Evolutionary conservation across 2,888 invertebrate species (phyloP).

Genomic region (Palloptera scutellata): DNA sequence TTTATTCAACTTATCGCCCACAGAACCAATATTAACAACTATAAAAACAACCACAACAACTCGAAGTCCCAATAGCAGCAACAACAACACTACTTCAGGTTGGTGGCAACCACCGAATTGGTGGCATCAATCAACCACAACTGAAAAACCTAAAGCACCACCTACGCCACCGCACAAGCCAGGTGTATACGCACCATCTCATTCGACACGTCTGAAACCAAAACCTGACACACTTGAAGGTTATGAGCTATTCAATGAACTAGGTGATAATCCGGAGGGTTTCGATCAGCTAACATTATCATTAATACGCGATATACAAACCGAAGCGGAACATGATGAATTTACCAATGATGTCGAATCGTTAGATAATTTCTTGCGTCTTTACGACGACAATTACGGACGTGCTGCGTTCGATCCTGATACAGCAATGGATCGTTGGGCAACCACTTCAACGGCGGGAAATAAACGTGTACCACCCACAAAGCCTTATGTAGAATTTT

Average conservation of each 20-base stretch:
- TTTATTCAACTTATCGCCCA: conserved; percentile 30
- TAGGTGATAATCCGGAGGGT: conserved; percentile 46
- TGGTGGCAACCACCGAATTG: conserved; percentile 57
- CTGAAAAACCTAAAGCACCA: conserved; percentile 42
- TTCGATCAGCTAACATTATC: conserved; percentile 57
- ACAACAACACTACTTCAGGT: conserved; percentile 17
- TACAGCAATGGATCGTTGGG: conserved; percentile 57
- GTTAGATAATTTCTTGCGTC: conserved; percentile 60
- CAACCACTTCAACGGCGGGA: conserved; percentile 57
- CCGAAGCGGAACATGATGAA: conserved; percentile 56
- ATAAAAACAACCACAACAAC: conserved; percentile 28
- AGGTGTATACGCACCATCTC: conserved; percentile 53
- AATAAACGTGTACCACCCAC: conserved; percentile 63
- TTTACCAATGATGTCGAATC: conserved; percentile 60
- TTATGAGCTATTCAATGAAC: conserved; percentile 50
- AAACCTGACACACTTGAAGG: conserved; percentile 41
- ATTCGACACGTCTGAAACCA: conserved; percentile 23
- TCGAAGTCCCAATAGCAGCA: conserved; percentile 12
- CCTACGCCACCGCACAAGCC: conserved; percentile 55
- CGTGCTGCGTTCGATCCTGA: conserved; percentile 53
- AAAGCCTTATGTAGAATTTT: conserved; percentile 63
- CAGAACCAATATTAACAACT: conserved; percentile 18
- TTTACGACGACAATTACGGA: conserved; percentile 63
- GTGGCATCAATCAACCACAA: conserved; percentile 51
- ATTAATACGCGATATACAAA: conserved; percentile 58